These are phyloP conservation scores for Salarias fasciatus DNA, from an alignment of 2,797 vertebrate species.

Conservation along the genomic window DNA sequence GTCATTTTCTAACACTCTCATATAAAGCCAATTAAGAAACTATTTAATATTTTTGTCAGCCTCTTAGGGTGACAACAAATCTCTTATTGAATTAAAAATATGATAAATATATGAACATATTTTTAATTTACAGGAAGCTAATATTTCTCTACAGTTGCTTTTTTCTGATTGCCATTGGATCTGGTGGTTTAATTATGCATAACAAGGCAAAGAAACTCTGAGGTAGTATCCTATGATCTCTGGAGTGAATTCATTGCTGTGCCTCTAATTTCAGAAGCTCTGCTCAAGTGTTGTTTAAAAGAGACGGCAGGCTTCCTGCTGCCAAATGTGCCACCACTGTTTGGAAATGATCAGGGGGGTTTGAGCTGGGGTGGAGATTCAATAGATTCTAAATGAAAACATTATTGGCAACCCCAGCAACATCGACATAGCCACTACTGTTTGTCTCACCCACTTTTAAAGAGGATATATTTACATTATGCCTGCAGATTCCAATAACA, in stretches of 20 bases:
- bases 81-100: conserved; percentile 24
- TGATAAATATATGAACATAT: neutral
- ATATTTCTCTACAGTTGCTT: conserved; percentile 33
- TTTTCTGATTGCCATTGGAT: too few species aligned
- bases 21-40: conserved; percentile 7
- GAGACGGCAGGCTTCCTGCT: conserved; percentile 23
- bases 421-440: conserved; percentile 10
- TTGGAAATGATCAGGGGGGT: conserved; percentile 27
- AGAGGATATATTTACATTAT: conserved; percentile 17
- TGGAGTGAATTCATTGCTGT: conserved; percentile 26
- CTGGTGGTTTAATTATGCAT: conserved; percentile 65
- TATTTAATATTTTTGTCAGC: conserved; percentile 3
- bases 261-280: conserved; percentile 50
- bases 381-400: conserved; percentile 46
- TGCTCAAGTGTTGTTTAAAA: conserved; percentile 60
- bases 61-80: conserved; percentile 26
- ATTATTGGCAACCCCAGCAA: conserved; percentile 38
- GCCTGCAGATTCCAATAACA: conserved; percentile 32
- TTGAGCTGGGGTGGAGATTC: conserved; percentile 16
- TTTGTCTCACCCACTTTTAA: conserved; percentile 4
- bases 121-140: conserved; percentile 41
- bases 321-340: conserved; percentile 38
- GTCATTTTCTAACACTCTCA: conserved; percentile 12
- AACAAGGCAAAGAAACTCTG: conserved; percentile 45
- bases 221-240: conserved; percentile 41